Conservation (phyloP, 2,113 vertebrate genomes). For the Aplodontia rufa region DNA sequence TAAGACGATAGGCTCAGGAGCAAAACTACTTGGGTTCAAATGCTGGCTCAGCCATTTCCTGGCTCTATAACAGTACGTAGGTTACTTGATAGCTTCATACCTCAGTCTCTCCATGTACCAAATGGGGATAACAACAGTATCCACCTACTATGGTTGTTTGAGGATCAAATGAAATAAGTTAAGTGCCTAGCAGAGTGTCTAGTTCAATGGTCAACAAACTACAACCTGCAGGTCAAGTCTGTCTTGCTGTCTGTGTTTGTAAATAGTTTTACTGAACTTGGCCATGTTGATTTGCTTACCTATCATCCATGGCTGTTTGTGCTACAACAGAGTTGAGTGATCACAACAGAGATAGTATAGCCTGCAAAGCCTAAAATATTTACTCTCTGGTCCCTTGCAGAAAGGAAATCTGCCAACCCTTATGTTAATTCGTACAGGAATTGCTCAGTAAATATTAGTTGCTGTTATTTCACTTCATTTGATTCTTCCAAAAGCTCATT, state of each 20-base stretch:
- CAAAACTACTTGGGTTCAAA: conserved; percentile 9
- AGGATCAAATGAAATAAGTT: background rate
- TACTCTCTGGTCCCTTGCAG: background rate
- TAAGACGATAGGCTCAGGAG: background rate
- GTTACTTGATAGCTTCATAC: background rate
- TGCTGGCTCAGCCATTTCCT: background rate
- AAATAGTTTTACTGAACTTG: conserved; percentile 31
- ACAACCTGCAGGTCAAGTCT: background rate
- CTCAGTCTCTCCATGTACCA: conserved; percentile 5
- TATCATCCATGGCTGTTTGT: background rate
- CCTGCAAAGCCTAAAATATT: background rate
- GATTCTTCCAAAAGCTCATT: conserved; percentile 6
- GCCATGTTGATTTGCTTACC: background rate
- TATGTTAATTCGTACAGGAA: background rate
- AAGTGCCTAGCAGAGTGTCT: background rate
- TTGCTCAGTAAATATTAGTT: conserved; percentile 21
- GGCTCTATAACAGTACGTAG: background rate
- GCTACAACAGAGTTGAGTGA: background rate
- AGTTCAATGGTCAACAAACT: conserved; percentile 4
- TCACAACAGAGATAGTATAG: background rate
- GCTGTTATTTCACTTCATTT: conserved; percentile 44
- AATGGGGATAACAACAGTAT: background rate
- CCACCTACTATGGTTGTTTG: background rate
- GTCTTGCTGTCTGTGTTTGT: background rate
- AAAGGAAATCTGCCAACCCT: background rate